These are phyloP conservation scores for Heptranchias perlo DNA, from an alignment of 2,113 vertebrate genomes.

Conservation along the genomic window DNA sequence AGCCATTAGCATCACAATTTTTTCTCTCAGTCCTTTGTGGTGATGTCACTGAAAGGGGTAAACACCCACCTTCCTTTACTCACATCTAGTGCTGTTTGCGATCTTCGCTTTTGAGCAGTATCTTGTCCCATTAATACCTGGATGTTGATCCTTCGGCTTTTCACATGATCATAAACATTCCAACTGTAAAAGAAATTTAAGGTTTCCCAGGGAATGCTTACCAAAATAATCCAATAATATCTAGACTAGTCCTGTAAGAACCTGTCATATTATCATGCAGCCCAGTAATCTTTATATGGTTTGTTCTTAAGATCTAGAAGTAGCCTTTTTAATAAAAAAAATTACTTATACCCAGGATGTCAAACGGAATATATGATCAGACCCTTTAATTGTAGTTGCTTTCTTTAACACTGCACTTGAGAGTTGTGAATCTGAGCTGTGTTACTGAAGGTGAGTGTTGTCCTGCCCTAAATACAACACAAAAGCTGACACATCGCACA, in stretches of 20 bases:
- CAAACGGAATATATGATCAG: not conserved
- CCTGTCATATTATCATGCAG: not conserved
- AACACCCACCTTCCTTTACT: not conserved
- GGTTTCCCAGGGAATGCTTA: not conserved
- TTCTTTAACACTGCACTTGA: not conserved
- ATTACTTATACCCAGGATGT: not conserved
- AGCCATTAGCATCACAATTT: conserved; percentile 23
- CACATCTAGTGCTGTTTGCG: not conserved
- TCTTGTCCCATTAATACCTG: not conserved
- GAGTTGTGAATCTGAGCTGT: not conserved
- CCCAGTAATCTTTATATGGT: not conserved
- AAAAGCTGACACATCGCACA: not conserved
- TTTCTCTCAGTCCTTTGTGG: not conserved
- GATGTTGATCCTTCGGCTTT: not conserved
- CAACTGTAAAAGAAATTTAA: not conserved
- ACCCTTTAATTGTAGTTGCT: not conserved
- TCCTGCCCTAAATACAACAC: not conserved
- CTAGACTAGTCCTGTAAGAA: not conserved
- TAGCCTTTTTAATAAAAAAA: not conserved
- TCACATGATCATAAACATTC: not conserved
- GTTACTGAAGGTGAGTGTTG: not conserved
- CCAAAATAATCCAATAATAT: not conserved
- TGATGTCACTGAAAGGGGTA: conserved; percentile 15
- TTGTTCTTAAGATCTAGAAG: not conserved
- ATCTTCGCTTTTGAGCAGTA: not conserved